These are phyloP conservation scores for Anoplopoma fimbria DNA, from an alignment of 2,113 vertebrate genomes.

Conservation along the genomic window DNA sequence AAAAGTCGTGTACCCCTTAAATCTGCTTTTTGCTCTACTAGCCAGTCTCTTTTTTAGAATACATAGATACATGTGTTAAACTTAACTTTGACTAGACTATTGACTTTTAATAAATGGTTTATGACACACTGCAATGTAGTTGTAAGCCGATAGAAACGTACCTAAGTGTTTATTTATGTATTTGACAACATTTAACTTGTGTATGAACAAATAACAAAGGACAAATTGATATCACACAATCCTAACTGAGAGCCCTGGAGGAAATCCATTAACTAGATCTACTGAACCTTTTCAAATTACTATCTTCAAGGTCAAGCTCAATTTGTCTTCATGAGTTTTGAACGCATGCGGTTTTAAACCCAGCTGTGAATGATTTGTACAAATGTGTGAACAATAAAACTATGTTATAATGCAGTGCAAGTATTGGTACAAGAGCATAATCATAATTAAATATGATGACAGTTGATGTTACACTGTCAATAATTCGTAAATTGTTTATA, in stretches of 20 bases:
- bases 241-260: neutral
- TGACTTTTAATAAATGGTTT: neutral
- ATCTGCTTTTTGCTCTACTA: slow-evolving; percentile 16
- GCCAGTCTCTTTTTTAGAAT: neutral
- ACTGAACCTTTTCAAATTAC: neutral
- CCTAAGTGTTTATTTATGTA: neutral
- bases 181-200: neutral
- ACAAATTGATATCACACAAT: neutral
- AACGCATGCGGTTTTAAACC: neutral
- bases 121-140: neutral
- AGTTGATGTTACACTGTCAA: too few relatives aligned
- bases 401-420: neutral
- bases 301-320: neutral
- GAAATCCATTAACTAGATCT: neutral
- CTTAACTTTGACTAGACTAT: neutral
- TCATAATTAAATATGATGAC: neutral
- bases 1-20: neutral
- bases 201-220: neutral
- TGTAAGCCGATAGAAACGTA: neutral
- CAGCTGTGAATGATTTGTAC: neutral
- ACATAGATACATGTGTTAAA: neutral
- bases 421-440: neutral
- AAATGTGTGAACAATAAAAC: neutral
- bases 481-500: neutral
- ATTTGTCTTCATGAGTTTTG: neutral